Evolutionary conservation across 2,888 invertebrate species (phyloP).

Genomic region (Electrophaes corylata): DNA sequence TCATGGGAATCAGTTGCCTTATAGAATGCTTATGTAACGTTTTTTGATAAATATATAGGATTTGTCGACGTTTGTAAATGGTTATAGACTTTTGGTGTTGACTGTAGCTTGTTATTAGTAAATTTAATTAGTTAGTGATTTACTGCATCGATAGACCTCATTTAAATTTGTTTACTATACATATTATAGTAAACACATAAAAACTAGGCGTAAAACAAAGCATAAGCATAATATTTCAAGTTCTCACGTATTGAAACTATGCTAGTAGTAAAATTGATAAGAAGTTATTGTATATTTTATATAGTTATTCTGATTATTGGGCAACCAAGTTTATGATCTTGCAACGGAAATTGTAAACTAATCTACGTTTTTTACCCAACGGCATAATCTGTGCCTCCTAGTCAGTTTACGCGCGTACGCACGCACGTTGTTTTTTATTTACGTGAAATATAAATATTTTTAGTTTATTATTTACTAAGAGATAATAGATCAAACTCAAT

Average conservation of each 20-base stretch:
- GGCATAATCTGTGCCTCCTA: slow-evolving; percentile 6
- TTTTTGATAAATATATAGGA: no score
- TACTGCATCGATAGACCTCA: slow-evolving; percentile 9
- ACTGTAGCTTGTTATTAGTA: no score
- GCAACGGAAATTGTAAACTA: slow-evolving; percentile 50
- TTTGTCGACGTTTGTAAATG: no score
- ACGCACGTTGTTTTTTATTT: background rate
- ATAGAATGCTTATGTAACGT: no score
- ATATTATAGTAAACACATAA: slow-evolving; percentile 10
- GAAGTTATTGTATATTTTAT: slow-evolving; percentile 53
- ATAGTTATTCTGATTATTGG: slow-evolving; percentile 48
- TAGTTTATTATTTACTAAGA: slow-evolving; percentile 56
- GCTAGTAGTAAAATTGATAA: slow-evolving; percentile 58
- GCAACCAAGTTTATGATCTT: slow-evolving; percentile 49
- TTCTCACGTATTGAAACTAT: slow-evolving; percentile 40
- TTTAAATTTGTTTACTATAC: slow-evolving; percentile 32
- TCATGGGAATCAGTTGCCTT: no score
- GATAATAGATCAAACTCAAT: slow-evolving; percentile 51
- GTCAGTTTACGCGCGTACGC: slow-evolving; percentile 12
- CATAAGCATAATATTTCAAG: slow-evolving; percentile 4
- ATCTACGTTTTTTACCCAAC: slow-evolving; percentile 14
- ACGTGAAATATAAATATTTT: slow-evolving; percentile 49
- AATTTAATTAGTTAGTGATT: slow-evolving; percentile 4
- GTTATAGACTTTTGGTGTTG: no score
- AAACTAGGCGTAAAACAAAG: slow-evolving; percentile 8